phyloP scores from a whole-genome alignment of 2,113 vertebrate species.

The Laticauda laticaudata region DNA sequence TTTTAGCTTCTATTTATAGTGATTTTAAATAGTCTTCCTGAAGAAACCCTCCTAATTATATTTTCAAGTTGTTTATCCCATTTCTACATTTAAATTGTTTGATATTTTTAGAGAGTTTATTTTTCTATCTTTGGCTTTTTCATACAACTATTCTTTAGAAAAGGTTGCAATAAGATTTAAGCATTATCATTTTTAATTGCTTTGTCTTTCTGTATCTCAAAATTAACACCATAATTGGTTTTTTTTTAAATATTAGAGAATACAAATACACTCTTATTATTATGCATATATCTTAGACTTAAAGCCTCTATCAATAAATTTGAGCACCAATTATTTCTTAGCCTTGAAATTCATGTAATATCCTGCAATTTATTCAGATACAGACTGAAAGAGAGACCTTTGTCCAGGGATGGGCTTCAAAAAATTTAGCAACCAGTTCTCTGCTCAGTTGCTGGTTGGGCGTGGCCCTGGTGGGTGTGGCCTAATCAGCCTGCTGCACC shows the following conservation, averaged over 20 bases:
- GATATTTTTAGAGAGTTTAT: neutral
- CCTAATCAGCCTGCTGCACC: too few species aligned
- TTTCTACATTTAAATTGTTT: neutral
- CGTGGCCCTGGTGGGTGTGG: too few species aligned
- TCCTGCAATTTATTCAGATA: neutral
- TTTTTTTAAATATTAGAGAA: neutral
- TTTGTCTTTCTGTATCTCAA: neutral
- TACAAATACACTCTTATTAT: neutral
- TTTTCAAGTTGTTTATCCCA: neutral
- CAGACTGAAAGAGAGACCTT: neutral
- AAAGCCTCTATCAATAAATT: neutral
- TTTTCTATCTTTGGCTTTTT: neutral
- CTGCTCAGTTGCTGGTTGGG: too few species aligned
- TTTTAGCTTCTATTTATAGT: slow-evolving; percentile 11
- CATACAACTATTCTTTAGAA: too few species aligned
- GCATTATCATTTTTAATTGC: neutral
- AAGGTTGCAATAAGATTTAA: neutral
- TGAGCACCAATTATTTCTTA: neutral
- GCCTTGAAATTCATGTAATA: neutral
- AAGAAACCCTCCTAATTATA: neutral
- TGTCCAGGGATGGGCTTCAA: neutral
- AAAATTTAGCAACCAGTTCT: too few species aligned
- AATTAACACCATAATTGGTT: neutral
- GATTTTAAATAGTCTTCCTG: slow-evolving; percentile 1
- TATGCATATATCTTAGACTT: neutral